A percentile compares a stretch with the other conserved stretches of the same genome.
Evolutionary conservation across 2,888 invertebrate genomes (phyloP).

Genomic region (Penaeus monodon): DNA sequence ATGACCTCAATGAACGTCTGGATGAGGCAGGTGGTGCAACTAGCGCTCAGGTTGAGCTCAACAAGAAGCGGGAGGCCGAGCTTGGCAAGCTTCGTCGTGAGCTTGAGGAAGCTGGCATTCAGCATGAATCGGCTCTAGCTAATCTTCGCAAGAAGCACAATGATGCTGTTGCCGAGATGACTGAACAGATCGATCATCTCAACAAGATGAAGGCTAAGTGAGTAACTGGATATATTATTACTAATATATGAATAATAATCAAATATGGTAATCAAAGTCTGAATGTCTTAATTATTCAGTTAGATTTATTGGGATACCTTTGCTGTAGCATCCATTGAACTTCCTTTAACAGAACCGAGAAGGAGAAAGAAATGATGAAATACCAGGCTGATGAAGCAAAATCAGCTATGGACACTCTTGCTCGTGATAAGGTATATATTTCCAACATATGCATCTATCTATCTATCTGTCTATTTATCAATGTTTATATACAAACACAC

Average conservation of each 20-base stretch:
- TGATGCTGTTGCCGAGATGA: constrained; percentile 98
- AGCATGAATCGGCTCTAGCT: constrained; percentile 96
- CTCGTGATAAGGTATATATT: constrained; percentile 39
- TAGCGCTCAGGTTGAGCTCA: constrained; percentile 97
- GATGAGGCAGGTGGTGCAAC: constrained; percentile 99
- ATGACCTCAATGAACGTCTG: constrained; percentile 94
- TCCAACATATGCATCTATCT: not conserved
- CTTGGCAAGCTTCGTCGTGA: constrained; percentile 98
- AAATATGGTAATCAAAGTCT: not conserved
- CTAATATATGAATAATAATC: too few relatives aligned
- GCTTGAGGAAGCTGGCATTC: constrained; percentile 95
- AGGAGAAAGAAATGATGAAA: constrained; percentile 36
- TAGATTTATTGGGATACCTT: too few relatives aligned
- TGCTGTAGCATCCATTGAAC: too few relatives aligned
- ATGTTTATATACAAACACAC: too few relatives aligned
- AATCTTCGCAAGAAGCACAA: constrained; percentile 99
- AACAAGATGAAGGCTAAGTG: constrained; percentile 94
- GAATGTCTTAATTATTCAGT: not conserved
- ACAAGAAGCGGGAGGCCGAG: constrained; percentile 99
- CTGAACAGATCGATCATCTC: constrained; percentile 99
- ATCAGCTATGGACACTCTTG: constrained; percentile 31
- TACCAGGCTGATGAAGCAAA: constrained; percentile 41
- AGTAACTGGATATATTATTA: too few relatives aligned
- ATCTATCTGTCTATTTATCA: not conserved
- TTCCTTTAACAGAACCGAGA: not conserved